A percentile compares a stretch with the other conserved stretches of the same genome.
Conservation (phyloP, 1,140 invertebrate genomes). For the Drosophila sulfurigaster region DNA sequence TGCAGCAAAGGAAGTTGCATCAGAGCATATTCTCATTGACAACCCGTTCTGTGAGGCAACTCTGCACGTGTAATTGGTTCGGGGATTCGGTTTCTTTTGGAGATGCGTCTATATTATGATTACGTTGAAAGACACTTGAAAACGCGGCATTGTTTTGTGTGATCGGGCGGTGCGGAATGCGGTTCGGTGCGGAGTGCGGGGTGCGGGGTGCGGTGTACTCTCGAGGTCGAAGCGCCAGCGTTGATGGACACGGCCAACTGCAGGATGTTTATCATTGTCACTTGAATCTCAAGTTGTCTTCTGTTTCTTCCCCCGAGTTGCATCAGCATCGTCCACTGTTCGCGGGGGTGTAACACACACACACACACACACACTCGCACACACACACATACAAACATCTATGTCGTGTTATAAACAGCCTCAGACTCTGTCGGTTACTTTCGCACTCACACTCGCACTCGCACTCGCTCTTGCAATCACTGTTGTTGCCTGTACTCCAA, state of each 20-base stretch:
- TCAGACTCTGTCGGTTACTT: background rate
- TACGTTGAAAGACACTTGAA: conserved; percentile 66
- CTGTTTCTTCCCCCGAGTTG: conserved; percentile 24
- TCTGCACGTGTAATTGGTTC: conserved; percentile 19
- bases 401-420: conserved; percentile 14
- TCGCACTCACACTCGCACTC: background rate
- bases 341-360: conserved; percentile 50
- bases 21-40: background rate
- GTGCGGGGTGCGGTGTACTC: conserved; percentile 1
- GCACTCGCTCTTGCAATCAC: background rate
- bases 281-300: conserved; percentile 66
- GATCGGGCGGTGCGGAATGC: background rate
- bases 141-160: conserved; percentile 18
- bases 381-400: background rate
- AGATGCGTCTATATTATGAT: conserved; percentile 12
- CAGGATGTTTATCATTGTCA: conserved; percentile 79
- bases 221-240: conserved; percentile 44
- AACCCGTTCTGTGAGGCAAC: conserved; percentile 7
- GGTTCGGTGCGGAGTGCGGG: background rate
- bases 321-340: conserved; percentile 51
- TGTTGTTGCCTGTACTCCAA: conserved; percentile 25
- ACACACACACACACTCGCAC: conserved; percentile 21
- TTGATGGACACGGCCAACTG: conserved; percentile 67
- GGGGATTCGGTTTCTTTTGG: background rate
- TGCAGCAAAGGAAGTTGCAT: conserved; percentile 6